Evolutionary conservation across 2,113 vertebrate genomes (phyloP).

Genomic region (Kobus ellipsiprymnus): DNA sequence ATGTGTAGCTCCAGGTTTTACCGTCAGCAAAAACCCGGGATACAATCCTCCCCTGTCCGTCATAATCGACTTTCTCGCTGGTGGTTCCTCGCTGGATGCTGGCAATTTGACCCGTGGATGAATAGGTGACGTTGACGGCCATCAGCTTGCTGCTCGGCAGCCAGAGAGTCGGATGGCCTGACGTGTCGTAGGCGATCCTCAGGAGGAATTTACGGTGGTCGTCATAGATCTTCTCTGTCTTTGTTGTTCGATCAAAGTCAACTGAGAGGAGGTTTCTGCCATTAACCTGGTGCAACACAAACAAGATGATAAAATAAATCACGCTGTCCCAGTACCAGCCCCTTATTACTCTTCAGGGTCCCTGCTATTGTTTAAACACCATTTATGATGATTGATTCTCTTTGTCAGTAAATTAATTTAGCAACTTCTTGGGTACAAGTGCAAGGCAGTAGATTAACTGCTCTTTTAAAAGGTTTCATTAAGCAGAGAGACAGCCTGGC

Average conservation of each 20-base stretch:
- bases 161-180: slow-evolving; percentile 96
- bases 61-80: slow-evolving; percentile 93
- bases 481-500: slow-evolving; percentile 82
- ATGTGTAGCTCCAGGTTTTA: slow-evolving; percentile 98
- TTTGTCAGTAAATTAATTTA: slow-evolving; percentile 81
- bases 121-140: slow-evolving; percentile 96
- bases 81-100: slow-evolving; percentile 94
- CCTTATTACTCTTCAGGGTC: slow-evolving; percentile 72
- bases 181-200: slow-evolving; percentile 94
- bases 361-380: slow-evolving; percentile 76
- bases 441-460: slow-evolving; percentile 77
- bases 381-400: slow-evolving; percentile 79
- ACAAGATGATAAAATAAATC: slow-evolving; percentile 71
- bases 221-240: slow-evolving; percentile 99
- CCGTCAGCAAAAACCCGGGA: slow-evolving; percentile 96
- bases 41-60: slow-evolving; percentile 92
- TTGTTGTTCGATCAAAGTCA: slow-evolving; percentile 96
- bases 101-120: slow-evolving; percentile 92
- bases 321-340: slow-evolving; percentile 35
- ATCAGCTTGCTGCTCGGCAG: slow-evolving; percentile 97
- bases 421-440: slow-evolving; percentile 75
- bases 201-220: slow-evolving; percentile 99
- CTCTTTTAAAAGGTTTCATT: slow-evolving; percentile 82
- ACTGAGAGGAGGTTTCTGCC: slow-evolving; percentile 98
- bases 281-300: slow-evolving; percentile 90